Conservation (phyloP, 2,888 invertebrate species). For the Reticulitermes lucifugus region DNA sequence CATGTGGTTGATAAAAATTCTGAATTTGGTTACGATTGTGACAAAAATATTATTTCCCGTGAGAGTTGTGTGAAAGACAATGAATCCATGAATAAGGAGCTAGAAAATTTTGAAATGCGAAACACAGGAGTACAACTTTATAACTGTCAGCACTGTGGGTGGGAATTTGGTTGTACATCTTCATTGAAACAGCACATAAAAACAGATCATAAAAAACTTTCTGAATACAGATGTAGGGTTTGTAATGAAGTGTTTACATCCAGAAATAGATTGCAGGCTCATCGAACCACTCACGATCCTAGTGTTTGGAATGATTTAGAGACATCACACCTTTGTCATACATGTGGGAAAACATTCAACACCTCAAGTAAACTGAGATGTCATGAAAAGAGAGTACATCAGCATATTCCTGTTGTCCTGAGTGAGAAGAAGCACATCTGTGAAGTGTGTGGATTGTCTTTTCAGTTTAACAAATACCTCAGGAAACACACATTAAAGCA, state of each 20-base stretch:
- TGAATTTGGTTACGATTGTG: background rate
- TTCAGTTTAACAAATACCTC: slow-evolving; percentile 21
- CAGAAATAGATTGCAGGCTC: slow-evolving; percentile 15
- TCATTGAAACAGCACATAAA: slow-evolving; percentile 8
- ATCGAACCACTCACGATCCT: slow-evolving; percentile 25
- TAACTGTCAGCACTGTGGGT: slow-evolving; percentile 14
- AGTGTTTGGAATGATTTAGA: slow-evolving; percentile 18
- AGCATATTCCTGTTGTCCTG: background rate
- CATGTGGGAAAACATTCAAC: slow-evolving; percentile 34
- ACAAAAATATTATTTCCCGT: background rate
- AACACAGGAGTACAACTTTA: background rate
- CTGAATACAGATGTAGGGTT: slow-evolving; percentile 18
- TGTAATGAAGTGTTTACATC: slow-evolving; percentile 26
- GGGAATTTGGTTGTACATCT: slow-evolving; percentile 15
- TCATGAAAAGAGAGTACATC: slow-evolving; percentile 35
- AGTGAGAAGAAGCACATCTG: slow-evolving; percentile 25
- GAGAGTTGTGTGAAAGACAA: background rate
- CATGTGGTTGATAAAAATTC: background rate
- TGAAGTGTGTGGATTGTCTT: slow-evolving; percentile 32
- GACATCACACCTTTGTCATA: slow-evolving; percentile 26
- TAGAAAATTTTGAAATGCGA: background rate
- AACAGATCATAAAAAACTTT: slow-evolving; percentile 6
- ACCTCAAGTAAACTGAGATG: slow-evolving; percentile 31
- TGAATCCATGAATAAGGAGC: background rate
- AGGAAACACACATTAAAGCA: slow-evolving; percentile 36